phyloP scores from a whole-genome alignment of 2,797 vertebrate genomes.

The Bucorvus abyssinicus region DNA sequence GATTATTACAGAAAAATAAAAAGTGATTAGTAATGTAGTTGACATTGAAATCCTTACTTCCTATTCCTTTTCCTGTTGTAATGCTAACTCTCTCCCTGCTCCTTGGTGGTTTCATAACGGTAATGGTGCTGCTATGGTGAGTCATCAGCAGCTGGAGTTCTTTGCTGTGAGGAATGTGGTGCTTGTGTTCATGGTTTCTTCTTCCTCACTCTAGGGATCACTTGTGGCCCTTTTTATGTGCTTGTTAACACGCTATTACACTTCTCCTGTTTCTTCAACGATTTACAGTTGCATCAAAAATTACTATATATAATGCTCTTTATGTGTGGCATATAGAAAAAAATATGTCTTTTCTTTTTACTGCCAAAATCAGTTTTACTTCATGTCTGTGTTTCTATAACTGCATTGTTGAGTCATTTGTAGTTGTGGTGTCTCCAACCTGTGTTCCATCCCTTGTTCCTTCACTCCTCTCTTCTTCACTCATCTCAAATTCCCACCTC shows the following conservation, averaged over 20 bases:
- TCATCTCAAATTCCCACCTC: accelerated
- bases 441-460: neutral
- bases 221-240: neutral
- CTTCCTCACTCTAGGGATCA: neutral
- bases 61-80: neutral
- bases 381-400: neutral
- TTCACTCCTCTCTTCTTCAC: neutral
- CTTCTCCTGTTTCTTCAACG: neutral
- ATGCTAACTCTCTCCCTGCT: neutral
- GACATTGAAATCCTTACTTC: neutral
- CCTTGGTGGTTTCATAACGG: neutral
- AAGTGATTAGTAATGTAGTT: neutral
- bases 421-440: neutral
- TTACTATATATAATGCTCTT: neutral
- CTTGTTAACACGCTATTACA: neutral
- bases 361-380: neutral
- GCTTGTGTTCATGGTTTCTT: neutral
- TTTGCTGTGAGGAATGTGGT: neutral
- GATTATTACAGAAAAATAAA: neutral
- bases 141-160: neutral
- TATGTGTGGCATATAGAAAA: neutral
- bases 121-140: neutral
- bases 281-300: neutral
- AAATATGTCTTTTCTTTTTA: neutral
- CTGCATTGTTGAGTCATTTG: neutral